Evolutionary conservation across 1,140 invertebrate genomes (phyloP), one percentile per base, ranked within the genome.

Genomic region (Aphaenogaster floridana): DNA sequence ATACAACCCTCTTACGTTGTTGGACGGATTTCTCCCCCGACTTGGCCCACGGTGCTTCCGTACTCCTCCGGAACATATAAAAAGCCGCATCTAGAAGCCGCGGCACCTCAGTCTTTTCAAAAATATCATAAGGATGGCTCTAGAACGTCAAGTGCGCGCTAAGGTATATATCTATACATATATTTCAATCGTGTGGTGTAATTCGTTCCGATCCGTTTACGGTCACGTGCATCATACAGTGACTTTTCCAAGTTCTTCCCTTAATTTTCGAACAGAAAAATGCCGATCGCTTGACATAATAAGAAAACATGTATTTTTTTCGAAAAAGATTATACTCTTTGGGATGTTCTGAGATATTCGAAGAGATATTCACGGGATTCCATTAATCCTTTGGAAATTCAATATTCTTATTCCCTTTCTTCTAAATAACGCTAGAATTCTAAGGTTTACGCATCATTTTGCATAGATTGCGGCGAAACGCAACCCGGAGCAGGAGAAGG

Each of bases 391-490:
- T 59, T 48, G 74, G 2, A 77, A 21, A 59, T 17, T 28, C 36
- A 1, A 39, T 13, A 59, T 45, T 6, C 54, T n/a, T 39, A 17
- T 39, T 39, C 2, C 3, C 34, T 36, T 57, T 59, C 15, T 17
- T 11, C 9, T 34, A 15, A 50, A 39, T 7, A 21, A 21, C n/a
- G 0, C 6, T 28, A 59, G 3, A 57, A 59, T 28, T 36, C 2
- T 9, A n/a, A 57, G 50, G 50, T 48, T 50, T 39, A 3, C 17
- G 8, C 5, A 15, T 61, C 4, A 61, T 57, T 74, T 74, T 81
- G 34, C 61, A 3, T 94, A 99, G 98, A 96, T 98, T 91, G 96
- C 97, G 89, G 97, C 97, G 34, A 98, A 99, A 96, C 97, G 98
- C 78, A 97, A 99, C 93, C 97, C 97, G 0, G 97, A 98, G 90